Base-by-base conservation (phyloP, 2,797 vertebrate genomes). In the Sebastes paucispinis region DNA sequence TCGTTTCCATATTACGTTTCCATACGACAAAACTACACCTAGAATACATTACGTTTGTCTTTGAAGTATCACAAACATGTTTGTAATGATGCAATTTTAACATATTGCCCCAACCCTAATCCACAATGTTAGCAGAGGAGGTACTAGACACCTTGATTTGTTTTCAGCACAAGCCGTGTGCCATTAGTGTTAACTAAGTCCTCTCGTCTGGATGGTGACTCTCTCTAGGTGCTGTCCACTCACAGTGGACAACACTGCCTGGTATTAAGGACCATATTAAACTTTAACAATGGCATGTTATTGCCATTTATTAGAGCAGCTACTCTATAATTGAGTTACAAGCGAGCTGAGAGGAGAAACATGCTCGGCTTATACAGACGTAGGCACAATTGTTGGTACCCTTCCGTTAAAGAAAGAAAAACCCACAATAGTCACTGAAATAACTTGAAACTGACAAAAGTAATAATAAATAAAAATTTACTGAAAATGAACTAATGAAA, bases 201-300 rank as follows among this genome's bases (percentile, higher is more conserved):
- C 77, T 80, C 75, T 65, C 1, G 1, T 63, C 71, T 84, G 14
- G 10, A 64, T 32, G 68, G 76, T 14, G 39, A 79, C 75, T 85
- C 73, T 79, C 68, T 88, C 77, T 52, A 22, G 62, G 24, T 59
- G 73, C 84, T 88, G 85, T 84, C 88, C 81, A 65, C 78, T 88
- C 83, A 55, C 82, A 81, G 67, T 79, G 80, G 82, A 78, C 70
- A 60, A 47, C 43, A 47, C 43, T 58, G 65, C 18, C 68, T 64
- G 58, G 55, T 39, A 86, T 89, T 87, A 87, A 88, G 86, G 69
- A 71, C 32, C 82, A 75, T 86, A 90, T 94, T 92, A 93, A 91
- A 88, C 86, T 92, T 94, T 92, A 91, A 94, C 92, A 88, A 88
- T 80, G 80, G 65, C 79, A 81, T 86, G 84, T 90, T 92, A 92